These are phyloP conservation scores for Amiota communis DNA, from an alignment of 2,888 invertebrate genomes.

Conservation along the genomic window DNA sequence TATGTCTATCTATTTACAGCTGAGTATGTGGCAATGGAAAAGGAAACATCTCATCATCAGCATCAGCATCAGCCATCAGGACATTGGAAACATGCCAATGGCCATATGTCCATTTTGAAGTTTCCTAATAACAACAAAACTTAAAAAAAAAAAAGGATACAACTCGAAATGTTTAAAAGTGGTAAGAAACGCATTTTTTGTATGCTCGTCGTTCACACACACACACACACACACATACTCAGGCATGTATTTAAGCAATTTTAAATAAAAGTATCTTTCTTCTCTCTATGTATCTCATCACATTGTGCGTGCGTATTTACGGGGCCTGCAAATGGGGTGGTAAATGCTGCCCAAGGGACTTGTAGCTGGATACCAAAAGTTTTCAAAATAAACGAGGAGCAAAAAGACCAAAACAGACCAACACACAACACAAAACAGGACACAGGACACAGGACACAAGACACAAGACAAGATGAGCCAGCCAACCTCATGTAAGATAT, in stretches of 20 bases:
- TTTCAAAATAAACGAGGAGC: slow-evolving; percentile 54
- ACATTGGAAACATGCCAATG: slow-evolving; percentile 50
- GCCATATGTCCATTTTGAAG: slow-evolving; percentile 65
- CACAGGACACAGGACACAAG: slow-evolving; percentile 28
- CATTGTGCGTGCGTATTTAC: slow-evolving; percentile 40
- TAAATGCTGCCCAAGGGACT: slow-evolving; percentile 72
- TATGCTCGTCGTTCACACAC: slow-evolving; percentile 25
- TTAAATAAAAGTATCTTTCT: slow-evolving; percentile 37
- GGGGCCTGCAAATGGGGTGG: slow-evolving; percentile 70
- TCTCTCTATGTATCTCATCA: slow-evolving; percentile 18
- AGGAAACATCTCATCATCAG: too few relatives aligned
- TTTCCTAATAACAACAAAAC: slow-evolving; percentile 36
- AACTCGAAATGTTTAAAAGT: slow-evolving; percentile 28
- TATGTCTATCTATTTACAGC: not conserved
- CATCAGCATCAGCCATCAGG: too few relatives aligned
- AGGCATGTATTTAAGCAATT: slow-evolving; percentile 21
- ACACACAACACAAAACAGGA: slow-evolving; percentile 20
- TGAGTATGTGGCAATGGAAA: slow-evolving; percentile 12
- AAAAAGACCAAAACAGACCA: slow-evolving; percentile 48
- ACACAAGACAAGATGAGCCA: slow-evolving; percentile 36
- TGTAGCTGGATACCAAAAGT: slow-evolving; percentile 71
- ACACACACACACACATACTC: slow-evolving; percentile 21
- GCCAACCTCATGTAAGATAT: not conserved
- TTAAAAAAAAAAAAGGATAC: slow-evolving; percentile 32
- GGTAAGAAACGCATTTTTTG: slow-evolving; percentile 43